Percentiles rank a stretch among this genome's conserved stretches.
phyloP scores from a whole-genome alignment of 2,888 invertebrate genomes.

The Tetranychus piercei region DNA sequence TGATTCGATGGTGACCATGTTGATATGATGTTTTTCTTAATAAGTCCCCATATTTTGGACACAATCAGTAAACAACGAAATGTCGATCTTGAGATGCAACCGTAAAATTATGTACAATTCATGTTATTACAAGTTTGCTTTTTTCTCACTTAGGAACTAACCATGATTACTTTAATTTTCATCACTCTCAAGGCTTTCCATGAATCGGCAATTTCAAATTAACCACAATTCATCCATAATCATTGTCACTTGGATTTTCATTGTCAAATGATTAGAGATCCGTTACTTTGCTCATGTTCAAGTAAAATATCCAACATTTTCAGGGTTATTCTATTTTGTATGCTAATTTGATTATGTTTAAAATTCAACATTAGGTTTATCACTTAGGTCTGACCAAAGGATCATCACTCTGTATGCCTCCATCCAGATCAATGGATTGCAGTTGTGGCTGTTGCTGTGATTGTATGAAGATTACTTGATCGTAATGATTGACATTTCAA shows the following conservation, averaged over 20 bases:
- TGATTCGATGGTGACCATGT: neutral
- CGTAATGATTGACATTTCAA: neutral
- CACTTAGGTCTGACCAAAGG: neutral
- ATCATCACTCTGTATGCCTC: neutral
- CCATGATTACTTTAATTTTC: neutral
- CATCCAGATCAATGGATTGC: neutral
- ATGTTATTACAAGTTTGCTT: neutral
- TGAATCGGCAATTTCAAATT: neutral
- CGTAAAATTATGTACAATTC: neutral
- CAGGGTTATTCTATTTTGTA: neutral
- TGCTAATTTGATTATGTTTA: neutral
- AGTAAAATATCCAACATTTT: neutral
- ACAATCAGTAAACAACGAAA: neutral
- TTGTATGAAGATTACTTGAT: neutral
- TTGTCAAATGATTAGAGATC: neutral
- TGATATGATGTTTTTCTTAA: neutral
- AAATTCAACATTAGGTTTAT: neutral
- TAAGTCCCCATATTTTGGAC: neutral
- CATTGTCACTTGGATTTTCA: neutral
- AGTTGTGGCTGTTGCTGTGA: neutral
- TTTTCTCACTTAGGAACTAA: neutral
- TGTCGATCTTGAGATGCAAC: neutral
- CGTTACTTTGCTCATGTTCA: neutral
- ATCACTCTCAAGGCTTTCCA: neutral
- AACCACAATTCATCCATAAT: neutral